Evolutionary conservation across 2,888 invertebrate species (phyloP).

Genomic region (Corythucha ciliata): DNA sequence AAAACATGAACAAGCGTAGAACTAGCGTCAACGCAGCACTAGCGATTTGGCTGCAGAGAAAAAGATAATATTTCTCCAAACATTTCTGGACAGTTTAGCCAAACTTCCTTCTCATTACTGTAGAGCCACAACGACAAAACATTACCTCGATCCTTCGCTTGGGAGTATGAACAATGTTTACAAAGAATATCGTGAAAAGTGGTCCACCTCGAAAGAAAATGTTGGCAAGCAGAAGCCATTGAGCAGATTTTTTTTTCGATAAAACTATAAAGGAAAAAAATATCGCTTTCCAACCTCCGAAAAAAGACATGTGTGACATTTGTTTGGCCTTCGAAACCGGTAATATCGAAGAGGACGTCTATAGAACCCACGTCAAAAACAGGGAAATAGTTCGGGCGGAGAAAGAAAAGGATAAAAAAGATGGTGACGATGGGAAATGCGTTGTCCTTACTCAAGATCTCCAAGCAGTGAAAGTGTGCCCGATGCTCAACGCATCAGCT

Average conservation of each 20-base stretch:
- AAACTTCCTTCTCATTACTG: conserved; percentile 33
- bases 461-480: background rate
- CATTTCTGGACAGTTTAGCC: conserved; percentile 23
- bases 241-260: conserved; percentile 13
- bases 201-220: background rate
- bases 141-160: conserved; percentile 33
- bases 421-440: background rate
- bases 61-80: background rate
- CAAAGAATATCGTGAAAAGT: conserved; percentile 9
- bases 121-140: conserved; percentile 23
- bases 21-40: too few relatives aligned
- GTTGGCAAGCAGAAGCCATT: background rate
- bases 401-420: background rate
- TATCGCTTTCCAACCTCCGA: conserved; percentile 18
- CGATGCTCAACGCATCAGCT: conserved; percentile 12
- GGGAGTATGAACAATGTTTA: background rate
- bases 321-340: conserved; percentile 13
- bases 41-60: too few relatives aligned
- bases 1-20: too few relatives aligned
- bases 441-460: conserved; percentile 2
- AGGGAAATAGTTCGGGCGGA: too few relatives aligned
- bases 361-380: too few relatives aligned
- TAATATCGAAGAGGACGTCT: too few relatives aligned
- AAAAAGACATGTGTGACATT: conserved; percentile 20
- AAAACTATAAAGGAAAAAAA: conserved; percentile 7